Conservation (phyloP, 2,888 invertebrate species). For the Drosophila crucigera region DNA sequence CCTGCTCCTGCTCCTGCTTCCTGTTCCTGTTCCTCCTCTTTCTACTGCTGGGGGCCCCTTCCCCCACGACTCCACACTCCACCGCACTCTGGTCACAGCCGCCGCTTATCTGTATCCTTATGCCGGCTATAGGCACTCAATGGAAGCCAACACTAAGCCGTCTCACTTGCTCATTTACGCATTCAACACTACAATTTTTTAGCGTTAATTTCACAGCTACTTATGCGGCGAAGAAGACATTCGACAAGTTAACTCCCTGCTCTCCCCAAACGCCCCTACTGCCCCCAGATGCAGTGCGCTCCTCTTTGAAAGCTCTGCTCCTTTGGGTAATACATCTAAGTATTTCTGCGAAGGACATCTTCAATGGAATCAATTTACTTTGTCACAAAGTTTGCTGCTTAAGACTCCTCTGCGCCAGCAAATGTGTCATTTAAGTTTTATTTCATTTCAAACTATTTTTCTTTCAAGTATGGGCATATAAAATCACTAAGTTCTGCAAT, state of each 20-base stretch:
- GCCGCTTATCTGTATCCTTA: constrained; percentile 9
- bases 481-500: not conserved
- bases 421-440: not conserved
- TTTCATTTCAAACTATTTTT: not conserved
- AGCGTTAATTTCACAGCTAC: constrained; percentile 78
- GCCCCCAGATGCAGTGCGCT: not conserved
- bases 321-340: constrained; percentile 22
- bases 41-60: not conserved
- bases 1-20: constrained; percentile 14
- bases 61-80: not conserved
- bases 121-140: not conserved
- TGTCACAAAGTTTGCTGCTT: constrained; percentile 12
- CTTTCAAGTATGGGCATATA: not conserved
- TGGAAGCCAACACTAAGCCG: constrained; percentile 15
- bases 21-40: not conserved
- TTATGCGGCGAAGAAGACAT: constrained; percentile 66
- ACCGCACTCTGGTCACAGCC: not conserved
- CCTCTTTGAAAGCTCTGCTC: not conserved
- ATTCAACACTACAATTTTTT: constrained; percentile 57
- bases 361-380: constrained; percentile 25
- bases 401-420: not conserved
- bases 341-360: not conserved
- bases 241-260: constrained; percentile 8
- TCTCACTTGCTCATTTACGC: constrained; percentile 56
- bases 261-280: not conserved